Evolutionary conservation across 92 coral and sea anemone species (phyloP), one percentile per base, ranked within the genome.

Genomic region (Phenganax stokvisi): DNA sequence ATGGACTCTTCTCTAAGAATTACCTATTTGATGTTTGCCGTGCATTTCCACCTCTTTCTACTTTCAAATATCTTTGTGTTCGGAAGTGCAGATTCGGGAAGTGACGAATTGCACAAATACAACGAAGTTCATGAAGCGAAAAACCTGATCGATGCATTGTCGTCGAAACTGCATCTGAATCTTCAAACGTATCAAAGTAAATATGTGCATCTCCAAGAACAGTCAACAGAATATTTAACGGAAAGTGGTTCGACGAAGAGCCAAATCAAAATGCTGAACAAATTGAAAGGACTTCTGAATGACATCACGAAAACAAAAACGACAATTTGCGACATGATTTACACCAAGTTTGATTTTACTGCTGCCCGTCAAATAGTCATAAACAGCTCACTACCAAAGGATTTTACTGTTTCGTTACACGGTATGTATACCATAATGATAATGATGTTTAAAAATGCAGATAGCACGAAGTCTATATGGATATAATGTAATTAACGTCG

Each of bases 311-410:
- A 71, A 8, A 63, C 63, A 63, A 51, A 10, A 12, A 59, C 29
- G 57, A 53, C 81, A 8, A 47, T 54, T 4, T 81, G 79, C 51
- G 80, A 69, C 1, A 62, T 15, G 80, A 53, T 87, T 37, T 85
- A 80, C 74, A 53, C 80, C 57, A 62, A 82, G 9, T 61, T 83
- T 7, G 90, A 85, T 54, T 81, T 84, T 67, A 80, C 55, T 71
- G 86, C 71, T 77, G 79, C 83, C 66, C 90, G 84, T 51, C 57
- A 67, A 53, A 87, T 89, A 60, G 4, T 80, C 67, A 89, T 89
- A 72, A 66, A 80, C 27, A 12, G 64, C 9, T 84, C 89, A 54
- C 64, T 89, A 25, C 92, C 84, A 30, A 58, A 80, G 29, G 66
- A 80, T 16, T 87, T 81, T 79, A 87, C 92, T 12, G 73, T 79